Conservation (phyloP, 2,888 invertebrate genomes). For the Leptarthrus brevirostris region DNA sequence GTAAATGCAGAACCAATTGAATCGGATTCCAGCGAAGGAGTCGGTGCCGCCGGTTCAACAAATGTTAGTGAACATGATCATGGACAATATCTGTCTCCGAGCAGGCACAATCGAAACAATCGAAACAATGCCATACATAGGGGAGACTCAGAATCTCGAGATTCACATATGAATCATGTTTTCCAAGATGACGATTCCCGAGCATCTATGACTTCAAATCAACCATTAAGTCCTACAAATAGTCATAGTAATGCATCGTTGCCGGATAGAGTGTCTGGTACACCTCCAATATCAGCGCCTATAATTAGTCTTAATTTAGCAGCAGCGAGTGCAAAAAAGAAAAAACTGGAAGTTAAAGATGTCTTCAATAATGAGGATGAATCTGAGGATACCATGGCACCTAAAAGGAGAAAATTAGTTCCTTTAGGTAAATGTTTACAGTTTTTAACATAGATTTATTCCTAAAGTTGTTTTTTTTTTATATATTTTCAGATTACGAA, state of each 20-base stretch:
- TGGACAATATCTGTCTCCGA: constrained; percentile 38
- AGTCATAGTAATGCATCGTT: constrained; percentile 55
- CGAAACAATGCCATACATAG: constrained; percentile 55
- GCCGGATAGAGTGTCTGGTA: constrained; percentile 56
- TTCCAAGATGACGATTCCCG: constrained; percentile 66
- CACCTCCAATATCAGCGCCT: constrained; percentile 63
- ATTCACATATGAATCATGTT: constrained; percentile 55
- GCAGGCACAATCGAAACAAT: constrained; percentile 48
- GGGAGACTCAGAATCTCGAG: constrained; percentile 63
- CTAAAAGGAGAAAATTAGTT: constrained; percentile 82
- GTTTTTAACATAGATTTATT: background rate
- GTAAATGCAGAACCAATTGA: constrained; percentile 81
- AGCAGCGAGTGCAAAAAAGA: constrained; percentile 70
- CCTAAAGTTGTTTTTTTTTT: background rate
- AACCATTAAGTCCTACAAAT: constrained; percentile 53
- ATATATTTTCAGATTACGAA: constrained; percentile 61
- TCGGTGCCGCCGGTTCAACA: constrained; percentile 52
- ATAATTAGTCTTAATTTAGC: constrained; percentile 67
- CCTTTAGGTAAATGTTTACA: constrained; percentile 71
- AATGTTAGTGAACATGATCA: constrained; percentile 40
- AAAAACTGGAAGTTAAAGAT: constrained; percentile 83
- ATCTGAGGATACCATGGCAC: constrained; percentile 69
- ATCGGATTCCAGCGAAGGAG: constrained; percentile 72
- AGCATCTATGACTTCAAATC: constrained; percentile 63
- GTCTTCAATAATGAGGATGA: constrained; percentile 90